Percentiles rank a stretch among this genome's conserved stretches.
Evolutionary conservation across 1,140 invertebrate species (phyloP).

Genomic region (Wiebesia pumilae): DNA sequence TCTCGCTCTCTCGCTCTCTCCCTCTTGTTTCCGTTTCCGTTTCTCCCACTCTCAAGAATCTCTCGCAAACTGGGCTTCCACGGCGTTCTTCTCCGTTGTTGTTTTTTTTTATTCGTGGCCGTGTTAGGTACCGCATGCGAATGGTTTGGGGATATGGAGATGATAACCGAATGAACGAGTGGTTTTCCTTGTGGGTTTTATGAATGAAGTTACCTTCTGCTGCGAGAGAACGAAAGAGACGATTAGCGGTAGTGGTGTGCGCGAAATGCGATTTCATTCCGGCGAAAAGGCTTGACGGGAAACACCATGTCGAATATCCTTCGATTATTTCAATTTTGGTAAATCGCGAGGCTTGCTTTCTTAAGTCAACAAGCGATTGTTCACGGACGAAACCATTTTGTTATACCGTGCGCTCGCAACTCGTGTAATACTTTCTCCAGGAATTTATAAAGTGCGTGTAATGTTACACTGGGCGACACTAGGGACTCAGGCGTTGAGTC

Average conservation of each 20-base stretch:
- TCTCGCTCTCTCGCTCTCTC: conserved; percentile 35
- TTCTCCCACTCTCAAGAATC: conserved; percentile 27
- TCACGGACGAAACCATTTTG: not conserved
- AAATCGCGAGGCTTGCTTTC: not conserved
- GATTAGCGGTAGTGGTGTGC: not conserved
- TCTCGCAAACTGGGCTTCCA: conserved; percentile 22
- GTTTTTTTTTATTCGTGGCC: conserved; percentile 21
- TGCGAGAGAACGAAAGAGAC: not conserved
- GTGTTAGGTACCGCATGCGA: not conserved
- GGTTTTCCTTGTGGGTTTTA: conserved; percentile 49
- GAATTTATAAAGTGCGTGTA: too few species aligned
- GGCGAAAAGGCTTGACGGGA: too few species aligned
- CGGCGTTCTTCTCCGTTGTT: conserved; percentile 1
- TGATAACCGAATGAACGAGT: conserved; percentile 52
- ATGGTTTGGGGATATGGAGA: conserved; percentile 43
- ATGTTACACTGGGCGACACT: too few species aligned
- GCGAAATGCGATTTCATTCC: too few species aligned
- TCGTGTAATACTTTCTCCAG: too few species aligned
- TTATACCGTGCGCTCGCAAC: too few species aligned
- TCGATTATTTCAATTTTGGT: not conserved
- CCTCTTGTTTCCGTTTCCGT: conserved; percentile 52
- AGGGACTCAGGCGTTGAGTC: too few species aligned
- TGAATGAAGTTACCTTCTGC: conserved; percentile 41
- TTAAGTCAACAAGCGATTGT: not conserved
- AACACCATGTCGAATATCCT: too few species aligned